A percentile compares a stretch with the other conserved stretches of the same genome.
These are phyloP conservation scores for Uropetala carovei DNA, from an alignment of 2,888 invertebrate genomes.

Conservation along the genomic window DNA sequence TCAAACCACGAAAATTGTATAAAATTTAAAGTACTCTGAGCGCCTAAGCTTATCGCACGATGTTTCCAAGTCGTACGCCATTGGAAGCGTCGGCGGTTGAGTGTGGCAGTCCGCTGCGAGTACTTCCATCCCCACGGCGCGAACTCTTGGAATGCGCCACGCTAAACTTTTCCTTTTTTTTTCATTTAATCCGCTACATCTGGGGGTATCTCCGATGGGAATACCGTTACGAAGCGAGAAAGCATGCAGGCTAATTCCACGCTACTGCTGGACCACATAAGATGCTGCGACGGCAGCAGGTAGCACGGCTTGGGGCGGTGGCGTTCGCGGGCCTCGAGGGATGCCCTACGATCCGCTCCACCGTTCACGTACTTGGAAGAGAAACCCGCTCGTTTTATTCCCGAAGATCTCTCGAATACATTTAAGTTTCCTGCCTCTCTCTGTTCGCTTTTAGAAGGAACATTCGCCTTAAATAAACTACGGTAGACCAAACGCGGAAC, in stretches of 20 bases:
- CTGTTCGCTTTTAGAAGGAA: no score
- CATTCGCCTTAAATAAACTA: no score
- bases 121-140: not conserved
- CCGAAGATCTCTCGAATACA: no score
- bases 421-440: no score
- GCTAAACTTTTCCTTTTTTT: constrained; percentile 16
- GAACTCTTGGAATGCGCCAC: constrained; percentile 41
- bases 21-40: no score
- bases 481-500: no score
- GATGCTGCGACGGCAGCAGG: not conserved
- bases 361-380: no score
- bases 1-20: no score
- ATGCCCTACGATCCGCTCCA: no score
- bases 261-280: not conserved
- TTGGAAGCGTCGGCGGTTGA: not conserved
- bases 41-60: no score
- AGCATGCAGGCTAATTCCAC: not conserved
- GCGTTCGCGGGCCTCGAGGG: not conserved
- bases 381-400: no score
- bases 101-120: not conserved
- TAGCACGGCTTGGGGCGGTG: not conserved
- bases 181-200: constrained; percentile 58
- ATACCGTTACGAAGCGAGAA: constrained; percentile 38
- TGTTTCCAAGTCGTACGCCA: no score
- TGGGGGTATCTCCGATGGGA: not conserved